Percentiles rank a stretch among this genome's conserved stretches.
phyloP scores from a whole-genome alignment of 2,797 vertebrate genomes.

The Perodicticus potto region DNA sequence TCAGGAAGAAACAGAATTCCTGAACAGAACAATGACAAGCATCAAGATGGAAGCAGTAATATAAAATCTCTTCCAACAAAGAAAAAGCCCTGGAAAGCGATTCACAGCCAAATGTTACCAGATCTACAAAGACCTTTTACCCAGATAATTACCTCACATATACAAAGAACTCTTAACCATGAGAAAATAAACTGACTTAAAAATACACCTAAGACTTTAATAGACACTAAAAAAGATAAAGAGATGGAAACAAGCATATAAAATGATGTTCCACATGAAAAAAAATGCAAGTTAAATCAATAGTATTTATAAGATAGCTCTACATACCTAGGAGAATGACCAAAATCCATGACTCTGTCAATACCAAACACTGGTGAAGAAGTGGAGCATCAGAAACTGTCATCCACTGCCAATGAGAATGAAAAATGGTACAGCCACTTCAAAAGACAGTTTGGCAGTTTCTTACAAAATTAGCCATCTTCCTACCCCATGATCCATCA shows the following conservation, averaged over 20 bases:
- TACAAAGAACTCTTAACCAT: background rate
- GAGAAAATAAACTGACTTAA: background rate
- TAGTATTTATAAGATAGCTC: too few species aligned
- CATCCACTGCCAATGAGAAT: background rate
- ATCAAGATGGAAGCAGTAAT: too few species aligned
- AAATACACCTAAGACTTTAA: background rate
- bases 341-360: background rate
- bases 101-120: too few species aligned
- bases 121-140: too few species aligned
- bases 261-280: background rate
- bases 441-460: background rate
- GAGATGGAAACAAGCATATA: background rate
- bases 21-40: too few species aligned
- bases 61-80: too few species aligned
- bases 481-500: background rate
- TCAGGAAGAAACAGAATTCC: too few species aligned
- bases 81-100: too few species aligned
- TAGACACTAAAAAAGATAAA: background rate
- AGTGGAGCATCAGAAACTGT: background rate
- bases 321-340: background rate
- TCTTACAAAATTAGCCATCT: background rate
- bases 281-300: background rate
- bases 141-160: background rate
- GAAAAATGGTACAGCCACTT: background rate
- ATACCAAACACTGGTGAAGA: background rate